Evolutionary conservation across 2,888 invertebrate genomes (phyloP), one percentile per base, ranked within the genome.

Genomic region (Laothoe populi): DNA sequence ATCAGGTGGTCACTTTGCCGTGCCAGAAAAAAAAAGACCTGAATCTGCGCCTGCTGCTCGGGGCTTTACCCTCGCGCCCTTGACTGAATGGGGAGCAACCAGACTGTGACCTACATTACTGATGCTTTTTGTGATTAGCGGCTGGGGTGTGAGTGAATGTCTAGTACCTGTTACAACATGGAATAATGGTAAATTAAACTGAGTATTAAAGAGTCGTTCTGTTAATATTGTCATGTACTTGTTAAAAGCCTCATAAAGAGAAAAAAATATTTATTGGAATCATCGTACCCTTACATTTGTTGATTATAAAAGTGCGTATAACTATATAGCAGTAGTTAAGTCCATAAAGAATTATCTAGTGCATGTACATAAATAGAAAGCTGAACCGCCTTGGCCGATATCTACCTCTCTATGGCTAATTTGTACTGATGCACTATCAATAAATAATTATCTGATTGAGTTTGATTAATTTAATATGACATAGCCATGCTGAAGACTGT

Each of bases 61-160:
- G 78, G 81, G 82, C 77, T 76, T 77, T 76, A 79, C 77, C 76
- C 79, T 79, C 61, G 45, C 77, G 83, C 81, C 87, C 86, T 86
- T 83, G 84, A 78, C 77, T 74, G 67, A 70, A 79, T 76, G 73
- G 69, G 68, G 66, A 70, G 71, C 71, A 78, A 78, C 66, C 79
- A 75, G 81, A 79, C 80, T 72, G 82, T 81, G 82, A 83, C 86
- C 81, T 44, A 61, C 68, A 83, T 70, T 77, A 71, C 70, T 72
- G 65, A 66, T 11, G 38, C 66, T 70, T 64, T 69, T 57, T 63
- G 44, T 59, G 58, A 58, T 53, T 42, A n/a, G n/a, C n/a, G n/a
- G n/a, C n/a, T n/a, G n/a, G n/a, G n/a, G n/a, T n/a, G n/a, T n/a
- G n/a, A n/a, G n/a, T n/a, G n/a, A n/a, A n/a, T n/a, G n/a, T 48